Evolutionary conservation across 2,888 invertebrate species (phyloP), one percentile per base, ranked within the genome.

Genomic region (Pachycephus smyrnensis): DNA sequence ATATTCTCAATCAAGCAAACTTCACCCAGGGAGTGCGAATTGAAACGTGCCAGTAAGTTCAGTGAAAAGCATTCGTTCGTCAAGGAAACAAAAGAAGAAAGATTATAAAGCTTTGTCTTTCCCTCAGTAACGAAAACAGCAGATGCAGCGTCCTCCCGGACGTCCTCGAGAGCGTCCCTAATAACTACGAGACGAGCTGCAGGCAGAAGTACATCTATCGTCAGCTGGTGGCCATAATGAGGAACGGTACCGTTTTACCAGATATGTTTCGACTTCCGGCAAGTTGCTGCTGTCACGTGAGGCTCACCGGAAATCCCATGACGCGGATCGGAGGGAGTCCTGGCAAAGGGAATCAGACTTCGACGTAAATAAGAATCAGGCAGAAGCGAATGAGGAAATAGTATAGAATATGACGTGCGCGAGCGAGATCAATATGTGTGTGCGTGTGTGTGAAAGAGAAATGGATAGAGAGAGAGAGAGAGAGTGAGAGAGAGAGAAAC

Each of bases 1-100:
- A 93, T 76, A 94, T 97, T 33, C 92, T 96, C 1, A 96, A 97
- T 88, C 93, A 94, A 32, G 93, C 93, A 0, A 91, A 93, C 1
- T 94, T 94, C 74, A 92, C 94, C 23, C 97, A 97, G 90, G 95
- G 95, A 31, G 94, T 96, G 73, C 93, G 94, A 73, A 94, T 96
- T 0, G 96, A 97, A 91, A 93, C 94, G 80, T 97, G 97, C 92
- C 81, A 90, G 96, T 96, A 91, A 94, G 95, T 94, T 69, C 12
- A n/a, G 12, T 15, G 30, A 15, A 11, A n/a, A 69, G 69, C 69
- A 69, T 69, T 69, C 6, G 30, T 69, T n/a, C 23, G 15, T n/a
- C 12, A 32, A 11, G 32, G 30, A 3, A n/a, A 2, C 1, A 12
- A 12, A n/a, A 69, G 4, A 69, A n/a, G 30, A 1, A 69, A 69